Evolutionary conservation across 2,113 vertebrate species (phyloP), one percentile per base, ranked within the genome.

Genomic region (Xyliphius kryptos): DNA sequence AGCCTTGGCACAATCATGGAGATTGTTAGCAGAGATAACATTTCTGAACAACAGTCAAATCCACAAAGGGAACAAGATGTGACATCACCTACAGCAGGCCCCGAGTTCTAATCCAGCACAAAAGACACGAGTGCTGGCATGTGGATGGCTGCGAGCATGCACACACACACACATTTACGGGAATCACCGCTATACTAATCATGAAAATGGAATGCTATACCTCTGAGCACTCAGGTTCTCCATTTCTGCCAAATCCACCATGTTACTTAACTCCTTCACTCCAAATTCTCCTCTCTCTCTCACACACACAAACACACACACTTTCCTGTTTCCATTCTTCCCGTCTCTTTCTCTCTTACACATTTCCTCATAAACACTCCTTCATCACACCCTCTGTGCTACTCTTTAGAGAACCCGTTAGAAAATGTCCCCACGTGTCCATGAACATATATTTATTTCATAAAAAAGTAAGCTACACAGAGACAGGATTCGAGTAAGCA

Each of bases 31-130:
- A 6, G 20, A 19, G 38, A 54, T 46, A 63, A 63, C 0, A n/a
- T 16, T 22, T 36, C 57, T 16, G 9, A 21, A 50, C 51, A 20
- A 19, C 36, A 66, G 58, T 70, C 52, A 64, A 52, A 66, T 54
- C 63, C 48, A 43, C 21, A 40, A 11, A 44, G 16, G 17, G n/a
- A 57, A 46, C 51, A 21, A n/a, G 44, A 71, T 46, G 32, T 32
- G 46, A 55, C 49, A 57, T 61, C 62, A 70, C 50, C 56, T 60
- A 16, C 26, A 41, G 40, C 44, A 66, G 60, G 20, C 48, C 60
- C 60, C 5, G n/a, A 54, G 61, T 54, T 63, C 15, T 54, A 54
- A 63, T 16, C 14, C 8, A 17, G 32, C 22, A 63, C 60, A 70
- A 64, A 54, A 57, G 22, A 51, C 21, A 32, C 52, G 11, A 54